Percentiles rank a stretch among this genome's conserved stretches.
phyloP scores from a whole-genome alignment of 2,113 vertebrate genomes.

The Myxocyprinus asiaticus region DNA sequence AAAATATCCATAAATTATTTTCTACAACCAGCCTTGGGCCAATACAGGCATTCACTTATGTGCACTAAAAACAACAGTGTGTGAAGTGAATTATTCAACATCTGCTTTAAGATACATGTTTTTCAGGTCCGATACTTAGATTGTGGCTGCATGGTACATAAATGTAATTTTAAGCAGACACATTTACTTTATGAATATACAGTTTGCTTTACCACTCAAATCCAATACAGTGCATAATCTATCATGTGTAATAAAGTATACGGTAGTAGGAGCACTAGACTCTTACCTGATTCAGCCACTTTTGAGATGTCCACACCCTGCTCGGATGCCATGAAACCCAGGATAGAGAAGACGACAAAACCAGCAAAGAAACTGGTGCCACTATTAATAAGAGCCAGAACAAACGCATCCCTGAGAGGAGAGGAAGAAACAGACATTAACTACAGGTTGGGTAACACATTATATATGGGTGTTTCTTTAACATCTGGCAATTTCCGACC shows the following conservation, averaged over 20 bases:
- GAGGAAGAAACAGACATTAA: neutral
- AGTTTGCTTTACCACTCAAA: neutral
- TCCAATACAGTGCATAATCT: conserved; percentile 2
- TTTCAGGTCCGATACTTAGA: neutral
- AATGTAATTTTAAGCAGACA: too few species aligned
- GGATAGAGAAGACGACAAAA: conserved; percentile 80
- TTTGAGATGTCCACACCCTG: conserved; percentile 79
- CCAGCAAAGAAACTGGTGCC: conserved; percentile 81
- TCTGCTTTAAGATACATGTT: conserved; percentile 17
- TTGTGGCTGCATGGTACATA: neutral
- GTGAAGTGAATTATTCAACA: conserved; percentile 40
- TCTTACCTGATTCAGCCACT: conserved; percentile 78
- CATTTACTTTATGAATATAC: neutral
- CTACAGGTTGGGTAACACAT: neutral
- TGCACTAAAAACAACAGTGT: conserved; percentile 18
- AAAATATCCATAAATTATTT: conserved; percentile 41
- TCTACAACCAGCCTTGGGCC: conserved; percentile 19
- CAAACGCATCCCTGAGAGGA: conserved; percentile 73
- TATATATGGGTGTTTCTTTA: neutral
- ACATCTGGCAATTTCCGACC: neutral
- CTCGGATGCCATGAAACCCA: conserved; percentile 80
- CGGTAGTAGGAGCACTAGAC: neutral
- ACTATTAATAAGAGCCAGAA: conserved; percentile 79
- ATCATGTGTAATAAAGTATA: neutral
- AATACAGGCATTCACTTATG: too few species aligned